Conservation (phyloP, 2,113 vertebrate genomes). For the Xyrauchen texanus region DNA sequence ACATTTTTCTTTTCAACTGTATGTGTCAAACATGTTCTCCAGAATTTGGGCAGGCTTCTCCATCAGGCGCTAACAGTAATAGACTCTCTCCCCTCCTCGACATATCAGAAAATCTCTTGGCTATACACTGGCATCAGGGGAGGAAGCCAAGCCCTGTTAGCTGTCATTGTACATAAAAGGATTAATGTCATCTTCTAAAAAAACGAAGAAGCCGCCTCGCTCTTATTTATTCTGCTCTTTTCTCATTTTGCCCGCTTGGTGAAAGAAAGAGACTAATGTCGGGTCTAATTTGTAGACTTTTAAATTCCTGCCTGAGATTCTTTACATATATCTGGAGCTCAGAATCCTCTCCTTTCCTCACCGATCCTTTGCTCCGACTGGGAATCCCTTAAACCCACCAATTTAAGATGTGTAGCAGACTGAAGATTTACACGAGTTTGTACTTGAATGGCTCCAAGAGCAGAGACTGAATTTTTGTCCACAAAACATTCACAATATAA, state of each 20-base stretch:
- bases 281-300: constrained; percentile 99
- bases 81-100: constrained; percentile 50
- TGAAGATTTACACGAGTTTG: constrained; percentile 93
- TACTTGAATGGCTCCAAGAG: constrained; percentile 94
- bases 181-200: constrained; percentile 99
- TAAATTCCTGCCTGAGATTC: constrained; percentile 98
- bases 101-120: constrained; percentile 92
- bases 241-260: constrained; percentile 85
- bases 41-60: constrained; percentile 62
- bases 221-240: constrained; percentile 99
- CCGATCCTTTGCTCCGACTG: constrained; percentile 84
- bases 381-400: constrained; percentile 98
- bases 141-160: constrained; percentile 90
- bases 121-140: constrained; percentile 92
- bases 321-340: constrained; percentile 99
- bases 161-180: constrained; percentile 99
- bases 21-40: neutral
- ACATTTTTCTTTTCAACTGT: constrained; percentile 1
- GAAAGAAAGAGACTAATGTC: constrained; percentile 86
- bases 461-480: constrained; percentile 81
- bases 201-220: constrained; percentile 90
- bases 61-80: constrained; percentile 74
- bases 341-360: constrained; percentile 79
- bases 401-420: constrained; percentile 96
- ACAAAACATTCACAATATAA: constrained; percentile 97